Base-by-base conservation (phyloP, 2,888 invertebrate species). In the Tenthredo livida region DNA sequence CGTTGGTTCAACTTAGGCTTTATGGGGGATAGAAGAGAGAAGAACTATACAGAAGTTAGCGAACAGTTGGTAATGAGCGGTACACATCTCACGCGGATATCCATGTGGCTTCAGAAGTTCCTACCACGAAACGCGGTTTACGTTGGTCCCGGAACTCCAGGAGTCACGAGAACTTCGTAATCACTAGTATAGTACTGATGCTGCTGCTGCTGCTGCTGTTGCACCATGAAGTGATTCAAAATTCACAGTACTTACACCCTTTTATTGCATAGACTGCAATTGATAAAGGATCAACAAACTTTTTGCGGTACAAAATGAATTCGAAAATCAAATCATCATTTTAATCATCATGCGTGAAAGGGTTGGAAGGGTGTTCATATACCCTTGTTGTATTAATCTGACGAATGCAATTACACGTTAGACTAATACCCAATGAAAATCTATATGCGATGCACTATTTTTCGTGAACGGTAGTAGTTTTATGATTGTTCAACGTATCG, bases 51-150 rank as follows among this genome's bases (percentile, higher is more conserved):
- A 88, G 90, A 91, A 92, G 90, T 91, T 91, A 87, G 87, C 80
- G 37, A 89, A 90, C 90, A 90, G 88, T 91, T 90, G 91, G 91
- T 92, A 92, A 92, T 91, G 91, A 92, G 91, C 90, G 89, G 89
- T 90, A 89, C 89, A 88, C 87, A 88, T 89, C 87, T 87, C 88
- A 87, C 87, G 86, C 54, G 75, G 78, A 75, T 73, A 78, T 50
- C 82, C 25, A 58, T 40, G 82, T 82, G 61, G 61, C 83, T 33
- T 25, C 70, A 29, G 47, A 54, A 72, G 43, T 70, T 72, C 33
- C 7, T 37, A 67, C 83, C 83, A 37, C 83, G 50, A 37, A 61
- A 61, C 61, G 80, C 58, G 67, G 83, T 43, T 83, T 43, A 29
- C 70, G 70, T 84, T 84, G 43, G 29, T 67, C 43, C 70, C 25